A percentile compares a stretch with the other conserved stretches of the same genome.
phyloP scores from a whole-genome alignment of 1,140 invertebrate genomes.

The Euura saliciscinereae region DNA sequence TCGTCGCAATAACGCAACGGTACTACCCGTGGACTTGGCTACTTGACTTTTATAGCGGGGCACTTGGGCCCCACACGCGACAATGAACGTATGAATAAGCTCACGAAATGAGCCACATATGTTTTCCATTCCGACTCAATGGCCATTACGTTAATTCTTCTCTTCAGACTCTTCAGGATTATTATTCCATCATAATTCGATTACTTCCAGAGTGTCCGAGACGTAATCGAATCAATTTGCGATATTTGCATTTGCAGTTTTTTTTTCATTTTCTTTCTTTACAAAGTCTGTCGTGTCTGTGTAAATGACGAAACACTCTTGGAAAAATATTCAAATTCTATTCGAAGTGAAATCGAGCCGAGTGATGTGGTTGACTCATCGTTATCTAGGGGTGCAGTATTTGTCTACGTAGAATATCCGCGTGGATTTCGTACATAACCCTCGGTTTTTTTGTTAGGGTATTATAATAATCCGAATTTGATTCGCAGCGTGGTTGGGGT shows the following conservation, averaged over 20 bases:
- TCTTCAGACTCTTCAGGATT: background rate
- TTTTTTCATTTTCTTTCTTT: too few species aligned
- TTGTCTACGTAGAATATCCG: background rate
- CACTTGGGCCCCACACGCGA: background rate
- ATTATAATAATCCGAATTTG: constrained; percentile 17
- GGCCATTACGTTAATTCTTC: background rate
- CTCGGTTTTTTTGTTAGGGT: background rate
- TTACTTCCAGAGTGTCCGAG: background rate
- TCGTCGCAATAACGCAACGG: constrained; percentile 20
- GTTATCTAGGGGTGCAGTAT: background rate
- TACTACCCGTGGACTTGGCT: constrained; percentile 17
- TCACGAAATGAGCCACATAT: constrained; percentile 16
- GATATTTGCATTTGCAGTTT: too few species aligned
- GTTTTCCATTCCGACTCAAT: background rate
- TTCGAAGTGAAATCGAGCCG: too few species aligned
- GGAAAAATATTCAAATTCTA: too few species aligned
- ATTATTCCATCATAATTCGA: background rate
- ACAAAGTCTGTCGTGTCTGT: too few species aligned
- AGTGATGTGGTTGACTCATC: too few species aligned
- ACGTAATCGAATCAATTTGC: background rate
- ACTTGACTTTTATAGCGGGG: constrained; percentile 36
- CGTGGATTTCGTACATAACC: background rate
- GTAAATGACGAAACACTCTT: too few species aligned
- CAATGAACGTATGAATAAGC: background rate
- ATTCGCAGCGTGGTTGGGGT: constrained; percentile 11